Evolutionary conservation across 2,888 invertebrate genomes (phyloP).

Genomic region (Drosophila paranaensis): DNA sequence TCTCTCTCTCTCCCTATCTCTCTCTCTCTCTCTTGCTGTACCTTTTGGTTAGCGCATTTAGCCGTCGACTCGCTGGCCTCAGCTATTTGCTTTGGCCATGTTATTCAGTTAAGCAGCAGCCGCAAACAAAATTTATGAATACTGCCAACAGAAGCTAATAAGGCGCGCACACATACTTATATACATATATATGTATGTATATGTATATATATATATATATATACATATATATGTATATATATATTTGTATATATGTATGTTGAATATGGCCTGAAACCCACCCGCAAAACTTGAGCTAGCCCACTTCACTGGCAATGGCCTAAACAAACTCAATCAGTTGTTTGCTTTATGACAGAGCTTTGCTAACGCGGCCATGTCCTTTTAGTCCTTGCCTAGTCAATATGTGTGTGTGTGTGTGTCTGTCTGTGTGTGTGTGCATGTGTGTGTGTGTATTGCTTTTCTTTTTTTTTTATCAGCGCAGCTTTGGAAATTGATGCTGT

Average conservation of each 20-base stretch:
- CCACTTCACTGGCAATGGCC: constrained; percentile 51
- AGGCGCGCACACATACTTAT: constrained; percentile 13
- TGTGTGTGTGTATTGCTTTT: constrained; percentile 17
- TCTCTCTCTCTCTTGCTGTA: neutral
- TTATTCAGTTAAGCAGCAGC: constrained; percentile 43
- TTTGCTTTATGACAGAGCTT: constrained; percentile 65
- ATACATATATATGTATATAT: neutral
- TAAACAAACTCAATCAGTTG: constrained; percentile 71
- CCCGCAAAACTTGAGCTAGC: constrained; percentile 12
- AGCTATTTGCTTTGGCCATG: constrained; percentile 28
- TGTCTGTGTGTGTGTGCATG: constrained; percentile 8
- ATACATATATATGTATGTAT: neutral
- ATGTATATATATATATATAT: neutral
- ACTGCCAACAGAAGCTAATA: constrained; percentile 42
- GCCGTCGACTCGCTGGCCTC: neutral
- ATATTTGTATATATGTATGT: too few relatives aligned
- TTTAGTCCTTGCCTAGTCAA: constrained; percentile 48
- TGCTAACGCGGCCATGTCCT: constrained; percentile 52
- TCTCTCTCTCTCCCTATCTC: neutral
- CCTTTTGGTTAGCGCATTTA: neutral
- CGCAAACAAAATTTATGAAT: constrained; percentile 33
- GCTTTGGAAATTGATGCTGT: constrained; percentile 60
- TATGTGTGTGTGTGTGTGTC: constrained; percentile 1
- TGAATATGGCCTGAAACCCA: constrained; percentile 1
- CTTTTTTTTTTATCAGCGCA: constrained; percentile 47